Evolutionary conservation across 2,113 vertebrate species (phyloP).

Genomic region (Rhinoderma darwinii): DNA sequence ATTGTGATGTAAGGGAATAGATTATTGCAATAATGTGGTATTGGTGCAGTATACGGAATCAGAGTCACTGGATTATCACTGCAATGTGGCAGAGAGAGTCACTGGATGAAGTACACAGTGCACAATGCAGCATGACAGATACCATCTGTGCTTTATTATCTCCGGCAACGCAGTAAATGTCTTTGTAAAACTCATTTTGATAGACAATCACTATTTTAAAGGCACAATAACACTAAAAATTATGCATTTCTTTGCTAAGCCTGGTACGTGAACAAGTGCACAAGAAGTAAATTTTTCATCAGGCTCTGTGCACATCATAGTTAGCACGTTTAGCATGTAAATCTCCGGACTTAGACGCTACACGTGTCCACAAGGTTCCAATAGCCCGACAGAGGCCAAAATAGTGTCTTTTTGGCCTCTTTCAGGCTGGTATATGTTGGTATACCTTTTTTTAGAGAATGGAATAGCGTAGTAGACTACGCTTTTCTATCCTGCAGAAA

Average conservation of each 20-base stretch:
- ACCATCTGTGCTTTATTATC: constrained; percentile 15
- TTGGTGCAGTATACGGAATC: neutral
- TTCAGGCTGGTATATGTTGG: no score
- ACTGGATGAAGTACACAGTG: neutral
- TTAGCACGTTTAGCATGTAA: no score
- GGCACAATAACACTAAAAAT: neutral
- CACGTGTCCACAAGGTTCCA: no score
- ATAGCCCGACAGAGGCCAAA: no score
- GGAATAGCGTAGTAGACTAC: no score
- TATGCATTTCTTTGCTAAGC: neutral
- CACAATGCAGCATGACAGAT: constrained; percentile 7
- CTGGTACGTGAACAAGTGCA: neutral
- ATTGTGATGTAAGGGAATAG: neutral
- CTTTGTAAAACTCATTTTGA: neutral
- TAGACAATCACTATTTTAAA: neutral
- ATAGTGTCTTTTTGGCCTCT: no score
- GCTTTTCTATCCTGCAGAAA: no score
- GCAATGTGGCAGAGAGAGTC: neutral
- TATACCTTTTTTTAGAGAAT: no score
- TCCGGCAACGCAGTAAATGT: neutral
- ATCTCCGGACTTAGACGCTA: no score
- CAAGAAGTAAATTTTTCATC: no score
- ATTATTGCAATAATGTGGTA: neutral
- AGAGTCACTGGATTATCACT: neutral
- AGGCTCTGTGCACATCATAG: no score